Evolutionary conservation across 2,113 vertebrate genomes (phyloP).

Genomic region (Vidua chalybeata): DNA sequence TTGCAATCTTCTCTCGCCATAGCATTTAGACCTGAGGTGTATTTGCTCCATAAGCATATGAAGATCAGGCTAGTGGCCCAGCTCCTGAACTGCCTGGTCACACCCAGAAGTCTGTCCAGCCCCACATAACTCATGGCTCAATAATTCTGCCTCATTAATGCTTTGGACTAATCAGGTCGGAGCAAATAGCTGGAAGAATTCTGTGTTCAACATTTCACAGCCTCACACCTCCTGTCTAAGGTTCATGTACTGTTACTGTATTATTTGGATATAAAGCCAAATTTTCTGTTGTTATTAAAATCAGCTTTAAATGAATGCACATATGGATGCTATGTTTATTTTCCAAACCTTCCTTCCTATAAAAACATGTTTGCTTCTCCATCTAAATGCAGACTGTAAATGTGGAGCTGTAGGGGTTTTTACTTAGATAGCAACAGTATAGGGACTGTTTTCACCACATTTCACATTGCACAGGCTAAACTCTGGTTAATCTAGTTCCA

Average conservation of each 20-base stretch:
- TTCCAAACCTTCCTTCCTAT: neutral
- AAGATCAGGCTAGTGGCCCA: neutral
- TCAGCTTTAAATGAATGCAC: neutral
- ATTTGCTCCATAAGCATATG: rapidly evolving
- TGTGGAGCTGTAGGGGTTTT: neutral
- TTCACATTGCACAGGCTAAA: neutral
- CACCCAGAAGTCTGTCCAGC: neutral
- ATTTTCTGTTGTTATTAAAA: neutral
- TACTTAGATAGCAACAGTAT: neutral
- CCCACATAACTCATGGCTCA: neutral
- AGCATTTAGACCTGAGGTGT: neutral
- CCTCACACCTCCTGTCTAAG: neutral
- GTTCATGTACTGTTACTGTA: neutral
- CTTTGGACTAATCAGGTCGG: rapidly evolving
- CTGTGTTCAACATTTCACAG: neutral
- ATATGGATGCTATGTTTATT: neutral
- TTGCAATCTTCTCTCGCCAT: neutral
- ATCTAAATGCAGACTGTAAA: neutral
- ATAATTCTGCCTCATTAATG: neutral
- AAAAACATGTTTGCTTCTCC: neutral
- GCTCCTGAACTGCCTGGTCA: neutral
- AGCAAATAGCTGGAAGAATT: neutral
- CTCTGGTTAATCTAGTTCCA: neutral
- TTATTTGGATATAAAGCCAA: neutral
- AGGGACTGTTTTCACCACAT: neutral